Evolutionary conservation across 2,113 vertebrate species (phyloP).

Genomic region (Phalacrocorax pelagicus): DNA sequence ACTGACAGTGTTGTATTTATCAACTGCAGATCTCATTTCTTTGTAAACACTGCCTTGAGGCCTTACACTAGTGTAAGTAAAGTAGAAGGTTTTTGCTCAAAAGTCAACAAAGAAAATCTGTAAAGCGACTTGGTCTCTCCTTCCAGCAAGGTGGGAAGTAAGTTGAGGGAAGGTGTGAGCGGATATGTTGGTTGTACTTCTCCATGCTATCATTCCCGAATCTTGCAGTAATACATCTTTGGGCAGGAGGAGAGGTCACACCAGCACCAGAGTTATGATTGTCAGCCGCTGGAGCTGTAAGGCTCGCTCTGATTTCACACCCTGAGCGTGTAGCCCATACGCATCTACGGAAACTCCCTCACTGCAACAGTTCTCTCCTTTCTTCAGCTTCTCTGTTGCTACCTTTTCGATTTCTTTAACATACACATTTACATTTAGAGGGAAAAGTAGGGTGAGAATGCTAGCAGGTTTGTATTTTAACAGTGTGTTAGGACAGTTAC

Average conservation of each 20-base stretch:
- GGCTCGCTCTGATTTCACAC: neutral
- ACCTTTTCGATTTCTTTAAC: neutral
- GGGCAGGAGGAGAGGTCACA: neutral
- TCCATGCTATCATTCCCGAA: neutral
- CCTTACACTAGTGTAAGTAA: neutral
- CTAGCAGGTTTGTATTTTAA: neutral
- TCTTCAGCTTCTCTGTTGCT: neutral
- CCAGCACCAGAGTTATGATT: neutral
- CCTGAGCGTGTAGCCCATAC: neutral
- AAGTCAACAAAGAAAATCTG: rapidly evolving
- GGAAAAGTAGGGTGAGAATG: neutral
- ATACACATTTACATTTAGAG: neutral
- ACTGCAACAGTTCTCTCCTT: neutral
- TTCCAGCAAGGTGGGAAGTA: neutral
- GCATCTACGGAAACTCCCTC: neutral
- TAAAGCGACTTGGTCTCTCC: neutral
- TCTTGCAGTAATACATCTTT: neutral
- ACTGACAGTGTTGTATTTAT: neutral
- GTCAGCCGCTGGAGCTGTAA: neutral
- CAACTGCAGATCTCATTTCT: neutral
- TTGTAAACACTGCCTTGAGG: neutral
- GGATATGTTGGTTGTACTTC: neutral
- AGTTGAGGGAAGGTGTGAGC: neutral
- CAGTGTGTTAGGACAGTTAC: neutral
- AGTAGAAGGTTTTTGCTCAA: neutral